A percentile compares a stretch with the other conserved stretches of the same genome.
Evolutionary conservation across 2,888 invertebrate genomes (phyloP).

Genomic region (Oeneis ivallda): DNA sequence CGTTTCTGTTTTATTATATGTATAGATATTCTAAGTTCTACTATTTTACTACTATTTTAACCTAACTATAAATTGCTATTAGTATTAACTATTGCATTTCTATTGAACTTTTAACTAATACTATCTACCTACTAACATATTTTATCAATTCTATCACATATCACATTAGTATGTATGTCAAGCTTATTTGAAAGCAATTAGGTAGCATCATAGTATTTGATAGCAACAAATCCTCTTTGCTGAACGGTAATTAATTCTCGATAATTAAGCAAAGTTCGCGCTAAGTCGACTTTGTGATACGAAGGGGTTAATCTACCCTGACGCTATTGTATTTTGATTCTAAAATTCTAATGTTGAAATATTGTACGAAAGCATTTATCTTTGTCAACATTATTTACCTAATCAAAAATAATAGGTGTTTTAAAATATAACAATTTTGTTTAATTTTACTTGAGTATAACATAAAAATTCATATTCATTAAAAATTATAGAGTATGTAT

Average conservation of each 20-base stretch:
- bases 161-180: not conserved
- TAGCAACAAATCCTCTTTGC: constrained; percentile 27
- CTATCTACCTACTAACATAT: not conserved
- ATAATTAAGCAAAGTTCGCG: constrained; percentile 26
- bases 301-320: constrained; percentile 22
- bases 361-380: not conserved
- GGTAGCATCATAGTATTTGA: constrained; percentile 4
- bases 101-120: not conserved
- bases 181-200: constrained; percentile 7
- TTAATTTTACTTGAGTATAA: too few relatives aligned
- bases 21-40: too few relatives aligned
- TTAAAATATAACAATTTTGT: too few relatives aligned
- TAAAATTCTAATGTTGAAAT: constrained; percentile 1
- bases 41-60: too few relatives aligned
- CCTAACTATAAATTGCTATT: too few relatives aligned
- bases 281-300: constrained; percentile 39
- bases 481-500: too few relatives aligned
- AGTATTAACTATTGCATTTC: too few relatives aligned
- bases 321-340: constrained; percentile 18
- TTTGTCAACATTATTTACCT: not conserved
- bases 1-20: too few relatives aligned
- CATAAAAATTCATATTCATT: too few relatives aligned
- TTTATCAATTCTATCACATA: not conserved
- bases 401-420: too few relatives aligned
- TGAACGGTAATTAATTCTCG: constrained; percentile 22